These are phyloP conservation scores for Leptobrachium ailaonicum DNA, from an alignment of 2,113 vertebrate genomes.

Conservation along the genomic window DNA sequence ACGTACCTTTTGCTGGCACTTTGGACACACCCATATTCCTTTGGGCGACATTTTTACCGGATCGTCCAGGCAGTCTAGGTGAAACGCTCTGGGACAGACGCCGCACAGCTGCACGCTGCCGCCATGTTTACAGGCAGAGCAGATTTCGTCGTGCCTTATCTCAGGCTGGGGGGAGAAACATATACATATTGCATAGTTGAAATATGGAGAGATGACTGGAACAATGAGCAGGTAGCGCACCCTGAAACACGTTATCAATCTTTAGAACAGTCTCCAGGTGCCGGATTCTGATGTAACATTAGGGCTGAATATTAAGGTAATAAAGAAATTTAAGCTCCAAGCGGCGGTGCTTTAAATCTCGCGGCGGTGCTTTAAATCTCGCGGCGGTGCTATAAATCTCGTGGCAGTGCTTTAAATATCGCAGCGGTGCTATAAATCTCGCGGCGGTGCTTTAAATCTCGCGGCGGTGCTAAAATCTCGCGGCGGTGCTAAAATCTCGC, in stretches of 20 bases:
- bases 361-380: not conserved
- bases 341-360: not conserved
- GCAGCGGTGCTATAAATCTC: not conserved
- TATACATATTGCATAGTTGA: not conserved
- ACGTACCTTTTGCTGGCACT: conserved; percentile 94
- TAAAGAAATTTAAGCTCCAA: not conserved
- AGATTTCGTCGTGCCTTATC: conserved; percentile 80
- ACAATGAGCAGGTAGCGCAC: too few species aligned
- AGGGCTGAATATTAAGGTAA: not conserved
- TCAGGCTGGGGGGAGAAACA: conserved; percentile 73
- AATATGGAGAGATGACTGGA: too few species aligned
- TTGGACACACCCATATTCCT: conserved; percentile 91
- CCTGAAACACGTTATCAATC: too few species aligned
- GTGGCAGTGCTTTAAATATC: not conserved
- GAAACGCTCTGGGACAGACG: conserved; percentile 85
- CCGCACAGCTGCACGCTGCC: conserved; percentile 85
- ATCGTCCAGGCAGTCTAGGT: conserved; percentile 88
- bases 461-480: not conserved
- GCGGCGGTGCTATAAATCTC: not conserved
- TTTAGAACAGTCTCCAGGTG: too few species aligned
- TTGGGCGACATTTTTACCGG: conserved; percentile 81
- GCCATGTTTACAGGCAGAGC: conserved; percentile 81
- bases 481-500: not conserved
- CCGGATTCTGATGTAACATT: not conserved
- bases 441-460: not conserved